phyloP scores from a whole-genome alignment of 1,140 invertebrate species.

The Brachystomella parvula region DNA sequence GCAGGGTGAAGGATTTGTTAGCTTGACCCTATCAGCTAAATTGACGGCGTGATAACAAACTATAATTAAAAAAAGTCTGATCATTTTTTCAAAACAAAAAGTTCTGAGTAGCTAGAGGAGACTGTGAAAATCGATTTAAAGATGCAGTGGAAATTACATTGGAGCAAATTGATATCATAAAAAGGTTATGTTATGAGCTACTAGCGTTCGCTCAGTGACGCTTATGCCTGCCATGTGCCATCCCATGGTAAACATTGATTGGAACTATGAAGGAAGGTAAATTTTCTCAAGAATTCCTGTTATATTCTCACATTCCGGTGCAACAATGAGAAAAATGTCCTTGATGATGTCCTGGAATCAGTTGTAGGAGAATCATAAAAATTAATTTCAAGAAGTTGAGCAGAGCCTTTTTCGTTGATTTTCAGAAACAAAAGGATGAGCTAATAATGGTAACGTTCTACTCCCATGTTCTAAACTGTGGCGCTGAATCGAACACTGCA shows the following conservation, averaged over 20 bases:
- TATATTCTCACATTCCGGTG: conserved; percentile 50
- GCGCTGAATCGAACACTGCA: conserved; percentile 40
- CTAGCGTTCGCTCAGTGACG: conserved; percentile 48
- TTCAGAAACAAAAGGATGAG: conserved; percentile 46
- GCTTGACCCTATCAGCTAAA: conserved; percentile 12
- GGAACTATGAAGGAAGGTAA: conserved; percentile 45
- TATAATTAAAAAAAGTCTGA: background rate
- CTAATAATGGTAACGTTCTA: conserved; percentile 50
- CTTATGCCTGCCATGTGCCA: conserved; percentile 47
- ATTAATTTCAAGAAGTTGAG: background rate
- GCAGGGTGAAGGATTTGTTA: conserved; percentile 69
- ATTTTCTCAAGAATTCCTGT: conserved; percentile 44
- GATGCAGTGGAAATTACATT: conserved; percentile 38
- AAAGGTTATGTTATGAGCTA: conserved; percentile 52
- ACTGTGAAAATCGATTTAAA: conserved; percentile 35
- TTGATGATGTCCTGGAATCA: conserved; percentile 44
- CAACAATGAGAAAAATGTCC: conserved; percentile 47
- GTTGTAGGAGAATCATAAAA: conserved; percentile 41
- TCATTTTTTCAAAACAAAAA: conserved; percentile 9
- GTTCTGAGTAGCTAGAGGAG: conserved; percentile 37
- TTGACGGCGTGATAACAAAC: no score
- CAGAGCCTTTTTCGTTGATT: background rate
- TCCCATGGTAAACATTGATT: conserved; percentile 47
- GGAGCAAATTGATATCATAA: conserved; percentile 40
- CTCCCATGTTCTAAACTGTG: conserved; percentile 45